Percentiles rank a stretch among this genome's conserved stretches.
These are phyloP conservation scores for Monochamus alternatus DNA, from an alignment of 2,888 invertebrate species.

Conservation along the genomic window DNA sequence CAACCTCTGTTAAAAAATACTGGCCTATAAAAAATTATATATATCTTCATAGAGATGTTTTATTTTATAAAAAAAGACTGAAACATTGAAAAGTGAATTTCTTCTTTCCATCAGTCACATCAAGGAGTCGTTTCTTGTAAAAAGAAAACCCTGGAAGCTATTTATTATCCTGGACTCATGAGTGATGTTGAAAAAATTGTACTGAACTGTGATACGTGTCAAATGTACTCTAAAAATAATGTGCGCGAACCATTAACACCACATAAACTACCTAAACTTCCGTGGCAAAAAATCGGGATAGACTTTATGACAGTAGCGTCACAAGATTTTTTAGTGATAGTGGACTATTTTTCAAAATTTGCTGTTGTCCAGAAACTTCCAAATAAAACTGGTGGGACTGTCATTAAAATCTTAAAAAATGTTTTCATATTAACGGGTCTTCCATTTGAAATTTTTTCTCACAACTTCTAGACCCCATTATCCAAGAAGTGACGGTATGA, in stretches of 20 bases:
- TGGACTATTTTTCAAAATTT: too few relatives aligned
- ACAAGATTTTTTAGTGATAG: too few relatives aligned
- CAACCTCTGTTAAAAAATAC: conserved; percentile 24
- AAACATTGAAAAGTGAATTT: conserved; percentile 19
- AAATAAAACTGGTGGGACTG: conserved; percentile 28
- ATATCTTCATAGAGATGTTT: conserved; percentile 22
- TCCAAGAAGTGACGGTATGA: conserved; percentile 49
- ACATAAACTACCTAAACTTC: too few relatives aligned
- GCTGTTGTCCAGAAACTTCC: conserved; percentile 49
- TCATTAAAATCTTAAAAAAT: conserved; percentile 32
- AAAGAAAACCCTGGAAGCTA: conserved; percentile 49
- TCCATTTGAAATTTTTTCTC: conserved; percentile 42
- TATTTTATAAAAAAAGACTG: conserved; percentile 38
- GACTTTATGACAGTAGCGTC: too few relatives aligned
- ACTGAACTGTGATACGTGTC: conserved; percentile 41
- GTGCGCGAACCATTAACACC: conserved; percentile 42
- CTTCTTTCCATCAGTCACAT: conserved; percentile 39
- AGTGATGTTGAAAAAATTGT: conserved; percentile 54
- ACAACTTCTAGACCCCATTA: conserved; percentile 51
- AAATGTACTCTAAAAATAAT: conserved; percentile 38
- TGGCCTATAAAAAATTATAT: conserved; percentile 38
- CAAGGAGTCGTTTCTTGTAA: conserved; percentile 46
- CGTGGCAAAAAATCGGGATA: too few relatives aligned
- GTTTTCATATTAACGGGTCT: conserved; percentile 44
- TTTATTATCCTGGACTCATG: conserved; percentile 56